Conservation (phyloP, 1,140 invertebrate genomes). For the Drosophila pseudoananassae region DNA sequence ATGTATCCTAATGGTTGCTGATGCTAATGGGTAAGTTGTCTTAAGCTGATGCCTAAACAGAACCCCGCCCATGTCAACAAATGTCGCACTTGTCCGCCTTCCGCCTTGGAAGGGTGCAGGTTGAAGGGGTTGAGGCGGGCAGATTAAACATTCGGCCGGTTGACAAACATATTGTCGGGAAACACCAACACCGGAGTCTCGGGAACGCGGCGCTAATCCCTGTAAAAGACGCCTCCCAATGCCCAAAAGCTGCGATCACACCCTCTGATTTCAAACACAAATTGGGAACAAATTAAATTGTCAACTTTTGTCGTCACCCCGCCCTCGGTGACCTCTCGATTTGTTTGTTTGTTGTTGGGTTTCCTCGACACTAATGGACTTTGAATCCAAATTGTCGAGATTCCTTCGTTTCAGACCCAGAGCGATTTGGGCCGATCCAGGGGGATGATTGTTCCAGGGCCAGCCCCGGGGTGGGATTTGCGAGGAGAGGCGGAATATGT, state of each 20-base stretch:
- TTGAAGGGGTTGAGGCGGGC: slow-evolving; percentile 14
- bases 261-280: slow-evolving; percentile 45
- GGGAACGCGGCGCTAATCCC: slow-evolving; percentile 42
- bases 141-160: slow-evolving; percentile 58
- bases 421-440: background rate
- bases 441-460: slow-evolving; percentile 47
- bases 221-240: slow-evolving; percentile 34
- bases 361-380: slow-evolving; percentile 74
- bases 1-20: slow-evolving; percentile 46
- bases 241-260: slow-evolving; percentile 24
- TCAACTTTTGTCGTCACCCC: slow-evolving; percentile 62
- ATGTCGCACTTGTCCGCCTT: slow-evolving; percentile 70
- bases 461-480: slow-evolving; percentile 70
- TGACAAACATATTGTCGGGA: slow-evolving; percentile 54
- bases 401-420: background rate
- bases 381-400: slow-evolving; percentile 59
- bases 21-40: slow-evolving; percentile 55
- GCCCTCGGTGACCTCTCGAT: slow-evolving; percentile 34
- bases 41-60: slow-evolving; percentile 67
- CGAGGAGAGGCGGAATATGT: slow-evolving; percentile 34
- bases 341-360: slow-evolving; percentile 61
- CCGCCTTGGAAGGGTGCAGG: slow-evolving; percentile 5
- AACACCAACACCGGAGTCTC: slow-evolving; percentile 21
- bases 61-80: slow-evolving; percentile 63
- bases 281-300: slow-evolving; percentile 80